Conservation (phyloP, 2,113 vertebrate species). For the Hippocampus mohnikei region DNA sequence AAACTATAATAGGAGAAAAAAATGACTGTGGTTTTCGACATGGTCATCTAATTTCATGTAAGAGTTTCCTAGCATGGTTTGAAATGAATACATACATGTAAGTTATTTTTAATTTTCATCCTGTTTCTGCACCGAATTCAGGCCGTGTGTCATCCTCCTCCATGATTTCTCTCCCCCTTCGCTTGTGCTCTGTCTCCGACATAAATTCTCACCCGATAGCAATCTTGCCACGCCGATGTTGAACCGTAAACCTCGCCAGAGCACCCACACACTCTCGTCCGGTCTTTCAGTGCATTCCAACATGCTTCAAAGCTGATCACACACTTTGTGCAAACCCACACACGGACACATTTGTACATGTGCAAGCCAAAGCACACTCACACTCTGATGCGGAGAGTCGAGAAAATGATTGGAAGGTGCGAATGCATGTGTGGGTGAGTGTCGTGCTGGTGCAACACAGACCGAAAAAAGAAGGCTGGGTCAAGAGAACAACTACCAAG, state of each 20-base stretch:
- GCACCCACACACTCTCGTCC: constrained; percentile 55
- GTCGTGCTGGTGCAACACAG: constrained; percentile 10
- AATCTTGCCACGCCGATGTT: constrained; percentile 44
- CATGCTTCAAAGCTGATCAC: constrained; percentile 45
- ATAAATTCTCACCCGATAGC: constrained; percentile 42
- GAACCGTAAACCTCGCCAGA: constrained; percentile 53
- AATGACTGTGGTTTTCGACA: no score
- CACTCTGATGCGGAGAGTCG: constrained; percentile 15
- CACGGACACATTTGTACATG: constrained; percentile 10
- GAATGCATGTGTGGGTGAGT: constrained; percentile 13
- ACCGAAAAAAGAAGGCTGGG: neutral
- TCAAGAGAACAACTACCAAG: neutral
- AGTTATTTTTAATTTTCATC: constrained; percentile 7
- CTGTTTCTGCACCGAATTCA: constrained; percentile 41
- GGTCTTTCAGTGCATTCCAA: constrained; percentile 57
- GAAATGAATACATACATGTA: no score
- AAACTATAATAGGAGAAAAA: no score
- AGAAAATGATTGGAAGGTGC: constrained; percentile 27
- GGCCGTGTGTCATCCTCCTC: constrained; percentile 1
- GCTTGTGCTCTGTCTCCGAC: constrained; percentile 42
- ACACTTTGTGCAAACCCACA: constrained; percentile 12
- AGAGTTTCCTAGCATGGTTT: no score
- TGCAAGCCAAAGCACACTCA: constrained; percentile 21
- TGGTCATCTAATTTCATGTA: no score
- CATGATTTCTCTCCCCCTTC: constrained; percentile 38